Conservation (phyloP, 1,140 invertebrate species). For the Meloidogyne exigua region DNA sequence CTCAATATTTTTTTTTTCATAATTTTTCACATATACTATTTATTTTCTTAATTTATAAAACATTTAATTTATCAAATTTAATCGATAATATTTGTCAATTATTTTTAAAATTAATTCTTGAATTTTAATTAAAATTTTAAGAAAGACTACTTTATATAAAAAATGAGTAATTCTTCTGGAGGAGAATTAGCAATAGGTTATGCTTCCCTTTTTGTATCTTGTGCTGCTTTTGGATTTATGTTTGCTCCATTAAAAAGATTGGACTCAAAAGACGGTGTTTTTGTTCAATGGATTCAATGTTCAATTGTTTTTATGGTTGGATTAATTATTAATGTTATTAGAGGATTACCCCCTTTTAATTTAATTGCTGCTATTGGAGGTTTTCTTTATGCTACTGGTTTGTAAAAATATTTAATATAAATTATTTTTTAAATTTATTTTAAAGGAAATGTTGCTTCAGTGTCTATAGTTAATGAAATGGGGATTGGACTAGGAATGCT, state of each 20-base stretch:
- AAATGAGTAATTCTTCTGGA: constrained; percentile 17
- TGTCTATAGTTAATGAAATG: constrained; percentile 36
- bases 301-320: constrained; percentile 52
- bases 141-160: too few species aligned
- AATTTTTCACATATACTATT: too few species aligned
- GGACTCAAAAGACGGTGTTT: constrained; percentile 55
- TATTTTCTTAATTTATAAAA: too few species aligned
- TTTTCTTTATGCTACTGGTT: constrained; percentile 58
- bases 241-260: constrained; percentile 49
- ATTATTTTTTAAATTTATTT: constrained; percentile 1
- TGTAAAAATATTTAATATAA: neutral
- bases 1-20: too few species aligned
- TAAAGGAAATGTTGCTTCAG: constrained; percentile 29
- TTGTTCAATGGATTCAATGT: constrained; percentile 61
- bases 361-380: constrained; percentile 52
- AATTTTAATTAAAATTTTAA: too few species aligned
- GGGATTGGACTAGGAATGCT: constrained; percentile 39
- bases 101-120: too few species aligned
- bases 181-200: constrained; percentile 39
- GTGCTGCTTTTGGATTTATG: constrained; percentile 51
- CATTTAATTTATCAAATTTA: too few species aligned
- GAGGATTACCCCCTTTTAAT: constrained; percentile 54
- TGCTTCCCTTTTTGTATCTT: constrained; percentile 44
- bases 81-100: too few species aligned
- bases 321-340: constrained; percentile 51